These are phyloP conservation scores for Rhinatrema bivittatum DNA, from an alignment of 2,797 vertebrate species.

Conservation along the genomic window DNA sequence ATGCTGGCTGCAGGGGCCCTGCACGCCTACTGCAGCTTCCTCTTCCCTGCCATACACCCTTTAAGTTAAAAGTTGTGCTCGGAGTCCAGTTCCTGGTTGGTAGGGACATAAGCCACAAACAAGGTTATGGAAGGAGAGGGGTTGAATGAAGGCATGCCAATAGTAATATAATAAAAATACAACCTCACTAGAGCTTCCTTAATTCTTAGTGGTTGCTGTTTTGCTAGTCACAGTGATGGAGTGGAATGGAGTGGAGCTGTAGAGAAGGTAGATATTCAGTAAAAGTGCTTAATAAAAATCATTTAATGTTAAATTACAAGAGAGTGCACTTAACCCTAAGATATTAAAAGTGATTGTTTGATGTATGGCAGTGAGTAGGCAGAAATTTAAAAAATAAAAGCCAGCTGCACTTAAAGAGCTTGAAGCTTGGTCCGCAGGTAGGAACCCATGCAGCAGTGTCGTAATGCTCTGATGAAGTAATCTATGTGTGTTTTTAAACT, in stretches of 20 bases:
- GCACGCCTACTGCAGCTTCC: no score
- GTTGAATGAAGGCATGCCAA: no score
- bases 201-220: constrained; percentile 49
- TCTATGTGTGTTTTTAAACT: constrained; percentile 54
- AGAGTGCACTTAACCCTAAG: constrained; percentile 67
- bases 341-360: constrained; percentile 69
- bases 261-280: constrained; percentile 59
- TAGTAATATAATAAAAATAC: no score
- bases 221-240: constrained; percentile 54
- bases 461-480: constrained; percentile 51
- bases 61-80: no score
- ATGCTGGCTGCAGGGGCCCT: no score
- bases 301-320: constrained; percentile 67
- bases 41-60: no score
- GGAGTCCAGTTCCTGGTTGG: no score
- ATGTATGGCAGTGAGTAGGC: constrained; percentile 48
- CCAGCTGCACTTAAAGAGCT: constrained; percentile 51
- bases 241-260: constrained; percentile 58
- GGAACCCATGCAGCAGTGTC: constrained; percentile 41
- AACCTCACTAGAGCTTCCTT: constrained; percentile 49
- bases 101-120: no score
- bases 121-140: no score
- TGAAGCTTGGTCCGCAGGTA: constrained; percentile 37
- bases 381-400: constrained; percentile 64
- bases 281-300: constrained; percentile 68